Evolutionary conservation across 1,140 invertebrate species (phyloP).

Genomic region (Tenebrio molitor): DNA sequence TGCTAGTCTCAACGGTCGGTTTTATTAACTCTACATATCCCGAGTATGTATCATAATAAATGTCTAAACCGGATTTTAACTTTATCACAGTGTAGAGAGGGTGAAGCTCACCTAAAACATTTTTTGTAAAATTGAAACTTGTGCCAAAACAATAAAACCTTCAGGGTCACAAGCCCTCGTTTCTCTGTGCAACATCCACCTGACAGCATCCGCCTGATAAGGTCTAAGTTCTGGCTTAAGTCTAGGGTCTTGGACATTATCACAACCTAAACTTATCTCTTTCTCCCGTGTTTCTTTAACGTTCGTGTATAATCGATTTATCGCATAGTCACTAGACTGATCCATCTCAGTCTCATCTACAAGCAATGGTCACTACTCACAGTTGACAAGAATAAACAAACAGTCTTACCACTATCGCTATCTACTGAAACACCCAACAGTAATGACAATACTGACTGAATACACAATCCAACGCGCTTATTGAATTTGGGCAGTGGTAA

Average conservation of each 20-base stretch:
- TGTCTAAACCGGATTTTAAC: constrained; percentile 62
- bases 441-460: constrained; percentile 55
- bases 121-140: constrained; percentile 37
- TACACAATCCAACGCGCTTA: constrained; percentile 52
- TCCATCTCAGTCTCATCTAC: constrained; percentile 36
- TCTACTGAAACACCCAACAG: constrained; percentile 49
- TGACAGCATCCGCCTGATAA: constrained; percentile 77
- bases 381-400: too few relatives aligned
- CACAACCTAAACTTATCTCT: constrained; percentile 15
- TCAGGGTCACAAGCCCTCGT: constrained; percentile 29
- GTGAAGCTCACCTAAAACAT: constrained; percentile 62
- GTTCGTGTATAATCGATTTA: constrained; percentile 54
- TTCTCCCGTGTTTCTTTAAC: constrained; percentile 42
- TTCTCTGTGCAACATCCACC: constrained; percentile 79
- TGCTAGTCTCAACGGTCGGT: constrained; percentile 62
- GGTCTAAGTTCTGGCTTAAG: constrained; percentile 69
- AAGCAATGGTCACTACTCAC: too few relatives aligned
- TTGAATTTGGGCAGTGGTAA: constrained; percentile 58
- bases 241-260: constrained; percentile 53
- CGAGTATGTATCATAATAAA: constrained; percentile 72
- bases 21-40: constrained; percentile 65
- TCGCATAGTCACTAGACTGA: constrained; percentile 41
- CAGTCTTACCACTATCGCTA: constrained; percentile 24
- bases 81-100: constrained; percentile 65
- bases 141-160: constrained; percentile 39